These are phyloP conservation scores for Apocheima hispidaria DNA, from an alignment of 2,888 invertebrate species.

Conservation along the genomic window DNA sequence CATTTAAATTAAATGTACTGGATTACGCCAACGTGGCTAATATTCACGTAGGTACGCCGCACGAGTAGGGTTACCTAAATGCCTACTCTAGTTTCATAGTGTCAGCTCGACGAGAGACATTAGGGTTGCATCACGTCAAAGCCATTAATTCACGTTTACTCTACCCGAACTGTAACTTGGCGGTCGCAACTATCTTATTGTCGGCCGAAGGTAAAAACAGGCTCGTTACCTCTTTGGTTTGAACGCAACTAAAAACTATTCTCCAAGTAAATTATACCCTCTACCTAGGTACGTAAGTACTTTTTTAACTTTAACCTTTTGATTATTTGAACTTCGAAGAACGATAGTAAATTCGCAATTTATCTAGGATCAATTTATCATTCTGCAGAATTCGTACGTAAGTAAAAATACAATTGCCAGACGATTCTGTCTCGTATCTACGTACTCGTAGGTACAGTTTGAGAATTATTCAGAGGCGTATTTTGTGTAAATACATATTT, in stretches of 20 bases:
- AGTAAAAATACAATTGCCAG: constrained; percentile 24
- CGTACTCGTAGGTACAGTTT: constrained; percentile 5
- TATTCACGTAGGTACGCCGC: neutral
- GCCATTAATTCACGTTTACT: constrained; percentile 35
- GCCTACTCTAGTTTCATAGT: constrained; percentile 13
- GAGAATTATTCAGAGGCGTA: constrained; percentile 11
- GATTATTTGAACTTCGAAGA: constrained; percentile 38
- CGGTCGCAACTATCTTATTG: constrained; percentile 36
- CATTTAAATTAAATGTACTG: constrained; percentile 1
- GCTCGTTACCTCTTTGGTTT: constrained; percentile 39
- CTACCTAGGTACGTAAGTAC: neutral
- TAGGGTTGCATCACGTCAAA: constrained; percentile 29
- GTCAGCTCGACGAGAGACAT: constrained; percentile 19
- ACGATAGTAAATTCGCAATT: constrained; percentile 34
- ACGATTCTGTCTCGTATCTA: constrained; percentile 17
- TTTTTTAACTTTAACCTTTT: constrained; percentile 36
- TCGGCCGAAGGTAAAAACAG: constrained; percentile 34
- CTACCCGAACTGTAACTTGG: constrained; percentile 35
- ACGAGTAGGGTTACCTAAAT: constrained; percentile 5
- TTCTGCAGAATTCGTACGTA: constrained; percentile 23
- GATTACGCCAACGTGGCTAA: neutral
- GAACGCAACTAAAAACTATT: constrained; percentile 38
- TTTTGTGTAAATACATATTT: neutral
- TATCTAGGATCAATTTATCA: constrained; percentile 37
- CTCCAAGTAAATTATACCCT: constrained; percentile 6